Evolutionary conservation across 2,797 vertebrate species (phyloP).

Genomic region (Parambassis ranga): DNA sequence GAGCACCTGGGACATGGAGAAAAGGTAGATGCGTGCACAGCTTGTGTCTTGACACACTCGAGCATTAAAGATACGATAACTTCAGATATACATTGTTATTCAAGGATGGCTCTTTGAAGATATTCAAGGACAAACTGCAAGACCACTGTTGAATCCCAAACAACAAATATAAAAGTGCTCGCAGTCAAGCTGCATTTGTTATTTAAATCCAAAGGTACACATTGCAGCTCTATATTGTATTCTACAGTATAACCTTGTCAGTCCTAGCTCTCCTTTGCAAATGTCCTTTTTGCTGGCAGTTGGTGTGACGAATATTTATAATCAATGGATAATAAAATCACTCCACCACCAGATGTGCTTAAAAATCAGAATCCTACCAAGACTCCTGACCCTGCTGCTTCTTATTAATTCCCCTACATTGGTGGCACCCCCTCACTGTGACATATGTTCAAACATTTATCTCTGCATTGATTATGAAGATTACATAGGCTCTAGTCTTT

Average conservation of each 20-base stretch:
- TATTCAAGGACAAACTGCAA: conserved; percentile 45
- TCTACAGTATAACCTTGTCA: conserved; percentile 29
- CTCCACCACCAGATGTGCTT: conserved; percentile 8
- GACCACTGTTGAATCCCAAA: conserved; percentile 28
- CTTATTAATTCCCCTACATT: conserved; percentile 57
- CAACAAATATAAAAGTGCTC: conserved; percentile 28
- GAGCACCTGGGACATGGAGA: conserved; percentile 97
- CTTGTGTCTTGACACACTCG: conserved; percentile 2
- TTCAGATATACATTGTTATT: conserved; percentile 40
- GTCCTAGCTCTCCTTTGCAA: neutral
- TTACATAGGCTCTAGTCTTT: conserved; percentile 47
- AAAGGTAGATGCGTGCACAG: conserved; percentile 81
- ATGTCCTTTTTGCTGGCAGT: conserved; percentile 4
- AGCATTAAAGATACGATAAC: conserved; percentile 15
- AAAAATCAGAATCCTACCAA: neutral
- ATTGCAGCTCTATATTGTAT: neutral
- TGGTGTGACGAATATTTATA: conserved; percentile 35
- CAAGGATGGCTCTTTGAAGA: conserved; percentile 35
- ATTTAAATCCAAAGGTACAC: neutral
- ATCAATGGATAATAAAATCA: conserved; percentile 38
- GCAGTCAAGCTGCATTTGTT: conserved; percentile 10
- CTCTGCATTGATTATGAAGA: conserved; percentile 52
- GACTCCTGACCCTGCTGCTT: conserved; percentile 22
- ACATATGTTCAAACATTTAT: conserved; percentile 59
- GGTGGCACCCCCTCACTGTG: conserved; percentile 28